Evolutionary conservation across 1,140 invertebrate species (phyloP), one percentile per base, ranked within the genome.

Genomic region (Atopsyche davidsoni): DNA sequence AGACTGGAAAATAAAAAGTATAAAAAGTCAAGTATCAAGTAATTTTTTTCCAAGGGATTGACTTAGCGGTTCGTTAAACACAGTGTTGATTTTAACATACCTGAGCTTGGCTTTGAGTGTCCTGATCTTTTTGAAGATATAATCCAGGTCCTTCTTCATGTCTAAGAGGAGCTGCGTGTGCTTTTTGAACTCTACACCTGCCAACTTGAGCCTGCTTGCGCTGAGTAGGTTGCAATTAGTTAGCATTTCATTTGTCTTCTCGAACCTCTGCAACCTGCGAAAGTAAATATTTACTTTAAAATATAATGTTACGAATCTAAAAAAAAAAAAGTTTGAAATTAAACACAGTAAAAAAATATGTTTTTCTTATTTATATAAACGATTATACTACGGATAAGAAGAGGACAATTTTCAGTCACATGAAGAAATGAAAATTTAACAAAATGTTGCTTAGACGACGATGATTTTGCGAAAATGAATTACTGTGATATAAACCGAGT

Each of bases 171-270:
- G 70, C 53, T 85, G 79, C 0, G 87, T 92, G 64, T 96, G 91
- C 60, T 87, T 87, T 59, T 92, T 93, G 52, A 96, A 93, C 59
- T 96, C 91, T 17, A 79, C 77, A 6, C 79, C 80, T 17, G 92
- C 87, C 41, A 80, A 81, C 62, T 92, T 87, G 40, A 90, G 77
- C 22, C 92, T 79, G 50, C 81, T 78, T 6, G 85, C 78, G 3
- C 91, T 92, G 3, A 97, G 67, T 3, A 87, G 83, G 69, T 96
- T 96, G 61, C 92, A 96, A 61, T 96, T 96, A 17, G 91, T 85
- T 17, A 97, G 68, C 93, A 96, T 97, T 78, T 96, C 93, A 64
- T 96, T 97, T 2, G 93, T 96, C 64, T 97, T 97, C 62, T 97
- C 94, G 74, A 95, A 97, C 51, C 92, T 76, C 59, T 92, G 88